Evolutionary conservation across 2,797 vertebrate species (phyloP), one percentile per base, ranked within the genome.

Genomic region (Hipposideros larvatus): DNA sequence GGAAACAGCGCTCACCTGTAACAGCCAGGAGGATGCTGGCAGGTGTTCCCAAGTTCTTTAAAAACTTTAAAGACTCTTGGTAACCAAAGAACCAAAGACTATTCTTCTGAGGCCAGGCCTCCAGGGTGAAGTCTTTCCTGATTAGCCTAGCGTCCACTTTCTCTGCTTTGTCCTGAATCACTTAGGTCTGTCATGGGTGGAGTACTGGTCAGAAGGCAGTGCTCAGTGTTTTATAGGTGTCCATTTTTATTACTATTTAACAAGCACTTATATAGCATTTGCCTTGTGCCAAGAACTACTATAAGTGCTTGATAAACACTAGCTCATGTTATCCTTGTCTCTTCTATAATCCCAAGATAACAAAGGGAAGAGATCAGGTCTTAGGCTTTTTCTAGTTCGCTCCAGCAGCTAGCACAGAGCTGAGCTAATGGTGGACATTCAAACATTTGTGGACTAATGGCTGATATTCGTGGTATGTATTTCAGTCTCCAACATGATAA

Each of bases 171-270:
- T 87, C 87, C 71, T 37, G 2, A 19, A 13, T 75, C 84, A 79
- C 61, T 55, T n/a, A 63, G 1, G 78, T 83, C n/a, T 74, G 37
- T 66, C 46, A 41, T 1, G 2, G n/a, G 43, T 31, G 53, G 34
- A 51, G 8, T 31, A 63, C 5, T 13, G 22, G 34, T 48, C 79
- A 66, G 73, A 96, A 3, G 21, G 15, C 37, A 46, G 4, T 2
- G 26, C 11, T 74, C 68, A 59, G 7, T 5, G 15, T 37, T 79
- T 65, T 78, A 43, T 2, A 63, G 4, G n/a, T 73, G 16, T 70
- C 78, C 51, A 7, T 28, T 91, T 86, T 90, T 63, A 61, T 61
- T 41, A 65, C 68, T 16, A 89, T 26, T 74, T 85, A 96, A 80
- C 63, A 94, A 78, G 41, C 46, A 77, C 37, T 91, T 90, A 75